A percentile compares a stretch with the other conserved stretches of the same genome.
Conservation (phyloP, 2,797 vertebrate species). For the Peromyscus aztecus region DNA sequence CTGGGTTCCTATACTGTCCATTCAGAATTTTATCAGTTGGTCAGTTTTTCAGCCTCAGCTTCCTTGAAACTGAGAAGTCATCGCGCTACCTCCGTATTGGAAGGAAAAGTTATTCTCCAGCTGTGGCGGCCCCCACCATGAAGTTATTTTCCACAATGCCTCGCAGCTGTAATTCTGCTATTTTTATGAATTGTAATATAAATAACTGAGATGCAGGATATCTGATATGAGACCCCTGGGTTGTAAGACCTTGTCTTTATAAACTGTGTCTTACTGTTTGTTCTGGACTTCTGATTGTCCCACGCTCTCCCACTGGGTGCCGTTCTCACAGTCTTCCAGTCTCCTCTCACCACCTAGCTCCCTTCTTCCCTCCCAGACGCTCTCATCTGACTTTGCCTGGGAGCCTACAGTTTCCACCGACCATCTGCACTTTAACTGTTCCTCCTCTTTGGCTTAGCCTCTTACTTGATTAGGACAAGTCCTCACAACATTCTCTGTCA, state of each 20-base stretch:
- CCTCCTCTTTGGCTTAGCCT: neutral
- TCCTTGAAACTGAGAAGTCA: neutral
- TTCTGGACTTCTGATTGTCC: neutral
- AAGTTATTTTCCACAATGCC: neutral
- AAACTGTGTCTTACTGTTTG: neutral
- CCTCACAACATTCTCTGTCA: neutral
- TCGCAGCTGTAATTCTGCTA: neutral
- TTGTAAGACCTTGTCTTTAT: neutral
- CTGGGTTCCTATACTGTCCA: too few relatives aligned
- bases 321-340: neutral
- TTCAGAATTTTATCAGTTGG: neutral
- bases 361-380: neutral
- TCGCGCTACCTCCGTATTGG: too few relatives aligned
- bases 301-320: neutral
- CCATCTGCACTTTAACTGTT: neutral
- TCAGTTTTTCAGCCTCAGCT: neutral
- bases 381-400: neutral
- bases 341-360: too few relatives aligned
- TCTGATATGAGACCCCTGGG: neutral
- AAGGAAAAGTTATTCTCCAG: neutral
- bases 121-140: neutral
- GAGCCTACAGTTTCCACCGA: rapidly evolving
- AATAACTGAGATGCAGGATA: neutral
- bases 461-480: neutral
- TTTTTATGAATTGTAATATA: too few relatives aligned